A percentile compares a stretch with the other conserved stretches of the same genome.
Evolutionary conservation across 1,140 invertebrate genomes (phyloP).

Genomic region (Popillia japonica): DNA sequence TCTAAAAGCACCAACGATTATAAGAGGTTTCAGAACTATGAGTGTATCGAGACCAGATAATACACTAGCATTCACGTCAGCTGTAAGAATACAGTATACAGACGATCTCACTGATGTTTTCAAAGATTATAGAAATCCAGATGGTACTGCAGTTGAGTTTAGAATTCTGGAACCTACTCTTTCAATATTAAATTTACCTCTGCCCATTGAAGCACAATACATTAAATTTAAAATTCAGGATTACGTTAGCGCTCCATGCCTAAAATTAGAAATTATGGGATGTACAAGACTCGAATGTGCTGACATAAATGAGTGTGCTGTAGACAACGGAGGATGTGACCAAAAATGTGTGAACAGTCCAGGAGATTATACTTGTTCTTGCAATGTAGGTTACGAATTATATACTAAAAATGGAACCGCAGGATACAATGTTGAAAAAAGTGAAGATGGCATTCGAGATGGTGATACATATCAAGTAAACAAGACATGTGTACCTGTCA

Average conservation of each 20-base stretch:
- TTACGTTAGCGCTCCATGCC: constrained; percentile 86
- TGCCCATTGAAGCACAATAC: constrained; percentile 91
- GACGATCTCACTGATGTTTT: constrained; percentile 90
- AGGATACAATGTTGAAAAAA: constrained; percentile 81
- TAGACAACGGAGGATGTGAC: constrained; percentile 92
- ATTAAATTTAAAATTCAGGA: constrained; percentile 90
- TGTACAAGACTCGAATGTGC: constrained; percentile 89
- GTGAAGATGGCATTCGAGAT: constrained; percentile 86
- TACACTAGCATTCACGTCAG: constrained; percentile 85
- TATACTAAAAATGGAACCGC: constrained; percentile 91
- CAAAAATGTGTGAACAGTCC: constrained; percentile 91
- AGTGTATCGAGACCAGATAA: constrained; percentile 81
- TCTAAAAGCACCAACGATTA: constrained; percentile 87
- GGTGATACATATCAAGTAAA: constrained; percentile 91
- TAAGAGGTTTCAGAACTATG: constrained; percentile 89
- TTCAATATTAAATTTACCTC: constrained; percentile 88
- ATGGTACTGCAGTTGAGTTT: constrained; percentile 93
- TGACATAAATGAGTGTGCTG: constrained; percentile 92
- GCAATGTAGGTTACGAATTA: constrained; percentile 92
- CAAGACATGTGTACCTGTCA: constrained; percentile 93
- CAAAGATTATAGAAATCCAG: constrained; percentile 89
- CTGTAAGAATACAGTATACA: constrained; percentile 85
- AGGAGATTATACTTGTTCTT: constrained; percentile 87
- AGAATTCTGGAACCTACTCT: constrained; percentile 85
- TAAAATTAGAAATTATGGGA: constrained; percentile 93